Evolutionary conservation across 2,888 invertebrate genomes (phyloP), one percentile per base, ranked within the genome.

Genomic region (Netelia fuscicornis): DNA sequence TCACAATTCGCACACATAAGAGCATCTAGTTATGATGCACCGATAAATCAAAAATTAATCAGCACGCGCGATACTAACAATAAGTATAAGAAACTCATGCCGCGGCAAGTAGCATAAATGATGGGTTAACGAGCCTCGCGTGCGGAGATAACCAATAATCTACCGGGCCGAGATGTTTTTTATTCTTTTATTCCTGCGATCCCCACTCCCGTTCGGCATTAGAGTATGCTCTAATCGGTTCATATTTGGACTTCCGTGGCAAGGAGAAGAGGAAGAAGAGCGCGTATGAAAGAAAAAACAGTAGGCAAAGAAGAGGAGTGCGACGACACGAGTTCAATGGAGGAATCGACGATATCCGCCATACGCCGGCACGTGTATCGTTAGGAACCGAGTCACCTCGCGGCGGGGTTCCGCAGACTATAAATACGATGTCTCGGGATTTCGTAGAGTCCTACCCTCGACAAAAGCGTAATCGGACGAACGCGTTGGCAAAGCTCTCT

Each of bases 341-440:
- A 37, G 37, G 37, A 37, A 37, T 37, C 8, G 6, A 37, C 37
- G 37, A 37, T 6, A 37, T 37, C 37, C 37, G 37, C 37, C 37
- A 37, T 37, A 37, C 17, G 54, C 13, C 1, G n/a, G 54, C 54
- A 6, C 13, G 13, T n/a, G n/a, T 17, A 54, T 52, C 0, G 62
- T 52, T 13, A n/a, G 54, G 74, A 64, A 75, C 60, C 74, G 78
- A 84, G 64, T 78, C 75, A 81, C 78, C 74, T 79, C 37, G 5
- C 37, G 37, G 6, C 37, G 37, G 5, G 1, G 6, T 8, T 37
- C 37, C 37, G 8, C 30, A 5, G 70, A 42, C 78, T 85, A 85
- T 85, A 81, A 85, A 85, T 85, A 79, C 78, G 75, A 68, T 25
- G 68, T 65, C 70, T 56, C 68, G 42, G 52, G 2, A 64, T 64